phyloP scores from a whole-genome alignment of 2,888 invertebrate genomes.

The Junonia oenone region DNA sequence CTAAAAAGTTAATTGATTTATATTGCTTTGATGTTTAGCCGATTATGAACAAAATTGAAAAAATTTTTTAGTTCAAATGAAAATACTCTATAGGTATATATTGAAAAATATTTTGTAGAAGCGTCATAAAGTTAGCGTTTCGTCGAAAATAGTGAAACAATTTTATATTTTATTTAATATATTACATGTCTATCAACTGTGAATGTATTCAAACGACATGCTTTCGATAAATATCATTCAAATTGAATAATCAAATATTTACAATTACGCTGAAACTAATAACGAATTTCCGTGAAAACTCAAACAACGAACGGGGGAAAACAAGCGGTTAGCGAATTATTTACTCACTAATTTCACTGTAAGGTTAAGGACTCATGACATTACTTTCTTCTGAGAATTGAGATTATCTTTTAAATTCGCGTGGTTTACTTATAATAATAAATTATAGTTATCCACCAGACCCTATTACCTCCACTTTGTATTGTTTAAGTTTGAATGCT shows the following conservation, averaged over 20 bases:
- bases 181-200: background rate
- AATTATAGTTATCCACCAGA: no score
- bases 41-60: background rate
- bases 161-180: no score
- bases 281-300: constrained; percentile 3
- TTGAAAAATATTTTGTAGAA: no score
- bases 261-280: constrained; percentile 3
- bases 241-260: background rate
- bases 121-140: no score
- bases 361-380: background rate
- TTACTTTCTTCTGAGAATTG: background rate
- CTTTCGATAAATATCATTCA: background rate
- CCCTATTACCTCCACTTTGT: no score
- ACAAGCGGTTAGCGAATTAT: constrained; percentile 5
- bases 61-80: background rate
- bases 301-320: constrained; percentile 2
- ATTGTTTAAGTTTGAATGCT: no score
- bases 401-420: background rate
- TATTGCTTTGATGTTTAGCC: background rate
- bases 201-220: background rate
- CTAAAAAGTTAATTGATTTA: background rate
- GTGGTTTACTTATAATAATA: no score
- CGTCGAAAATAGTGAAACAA: no score
- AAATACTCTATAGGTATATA: no score
- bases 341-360: background rate